Evolutionary conservation across 2,797 vertebrate genomes (phyloP), one percentile per base, ranked within the genome.

Genomic region (Eulemur albifrons): DNA sequence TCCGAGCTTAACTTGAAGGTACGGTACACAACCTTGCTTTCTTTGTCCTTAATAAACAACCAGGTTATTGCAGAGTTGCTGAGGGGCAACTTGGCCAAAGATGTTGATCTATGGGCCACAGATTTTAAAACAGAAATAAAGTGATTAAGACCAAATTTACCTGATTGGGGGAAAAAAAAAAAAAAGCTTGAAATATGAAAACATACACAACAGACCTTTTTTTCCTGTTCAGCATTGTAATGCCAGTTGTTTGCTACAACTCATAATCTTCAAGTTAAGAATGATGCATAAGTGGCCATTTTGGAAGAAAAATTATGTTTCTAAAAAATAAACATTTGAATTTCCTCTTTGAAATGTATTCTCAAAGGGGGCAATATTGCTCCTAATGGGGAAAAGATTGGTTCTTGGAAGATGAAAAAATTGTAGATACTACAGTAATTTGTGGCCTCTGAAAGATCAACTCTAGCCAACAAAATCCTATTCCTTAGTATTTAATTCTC

Each of bases 1-100:
- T 92, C 95, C 25, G 17, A 95, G 82, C 52, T 93, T 94, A 96
- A 96, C 97, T 88, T 79, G 94, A 97, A 97, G 97, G 97, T 97
- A 96, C 52, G 69, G 92, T 95, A 87, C 43, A 32, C 30, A 54
- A 88, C 18, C 23, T 95, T 96, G 95, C 61, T 5, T 88, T 90
- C 88, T 88, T 94, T 61, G 40, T 90, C 30, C 88, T 96, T 40
- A n/a, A 27, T 82, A 48, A 59, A 27, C 32, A 13, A 35, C 80
- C 93, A 67, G 92, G 43, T 15, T 87, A 72, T 20, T 91, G 5
- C 59, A 35, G 63, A 35, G 27, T 3, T 27, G n/a, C 80, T 45
- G 50, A 69, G 27, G 38, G 88, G 2, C n/a, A 73, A 72, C 86
- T 54, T 65, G 90, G 43, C 69, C 89, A 76, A 45, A 84, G 79